Evolutionary conservation across 1,140 invertebrate genomes (phyloP).

Genomic region (Tetramorium alpestre): DNA sequence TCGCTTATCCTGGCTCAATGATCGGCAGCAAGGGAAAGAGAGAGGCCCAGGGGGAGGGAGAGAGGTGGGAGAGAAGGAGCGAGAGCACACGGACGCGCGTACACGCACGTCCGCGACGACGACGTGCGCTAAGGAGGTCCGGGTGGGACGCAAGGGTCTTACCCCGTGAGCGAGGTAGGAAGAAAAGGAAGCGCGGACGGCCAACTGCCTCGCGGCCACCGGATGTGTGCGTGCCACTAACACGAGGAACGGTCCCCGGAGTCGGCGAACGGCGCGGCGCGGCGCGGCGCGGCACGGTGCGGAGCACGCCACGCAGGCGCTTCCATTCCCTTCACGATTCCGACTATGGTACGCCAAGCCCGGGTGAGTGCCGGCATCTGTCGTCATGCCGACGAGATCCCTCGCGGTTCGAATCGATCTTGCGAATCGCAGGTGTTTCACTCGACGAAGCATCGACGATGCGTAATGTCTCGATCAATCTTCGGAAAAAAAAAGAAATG

Average conservation of each 20-base stretch:
- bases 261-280: not conserved
- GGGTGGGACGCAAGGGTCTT: not conserved
- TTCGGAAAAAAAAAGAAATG: not conserved
- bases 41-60: too few relatives aligned
- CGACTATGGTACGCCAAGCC: not conserved
- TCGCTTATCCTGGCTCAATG: slow-evolving; percentile 43
- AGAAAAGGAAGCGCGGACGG: slow-evolving; percentile 39
- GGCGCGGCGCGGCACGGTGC: not conserved
- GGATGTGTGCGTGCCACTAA: slow-evolving; percentile 22
- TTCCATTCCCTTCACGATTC: not conserved
- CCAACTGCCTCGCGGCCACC: not conserved
- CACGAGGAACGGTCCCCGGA: not conserved
- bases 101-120: slow-evolving; percentile 16
- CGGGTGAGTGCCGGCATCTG: slow-evolving; percentile 39
- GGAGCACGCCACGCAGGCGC: not conserved
- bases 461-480: not conserved
- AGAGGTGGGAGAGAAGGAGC: not conserved
- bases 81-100: not conserved
- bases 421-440: slow-evolving; percentile 33
- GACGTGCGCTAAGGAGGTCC: slow-evolving; percentile 1
- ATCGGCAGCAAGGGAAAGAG: slow-evolving; percentile 13
- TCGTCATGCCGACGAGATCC: not conserved
- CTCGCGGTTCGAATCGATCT: slow-evolving; percentile 17
- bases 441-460: not conserved
- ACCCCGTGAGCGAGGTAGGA: not conserved